phyloP scores from a whole-genome alignment of 1,140 invertebrate genomes.

The Coboldia fuscipes region DNA sequence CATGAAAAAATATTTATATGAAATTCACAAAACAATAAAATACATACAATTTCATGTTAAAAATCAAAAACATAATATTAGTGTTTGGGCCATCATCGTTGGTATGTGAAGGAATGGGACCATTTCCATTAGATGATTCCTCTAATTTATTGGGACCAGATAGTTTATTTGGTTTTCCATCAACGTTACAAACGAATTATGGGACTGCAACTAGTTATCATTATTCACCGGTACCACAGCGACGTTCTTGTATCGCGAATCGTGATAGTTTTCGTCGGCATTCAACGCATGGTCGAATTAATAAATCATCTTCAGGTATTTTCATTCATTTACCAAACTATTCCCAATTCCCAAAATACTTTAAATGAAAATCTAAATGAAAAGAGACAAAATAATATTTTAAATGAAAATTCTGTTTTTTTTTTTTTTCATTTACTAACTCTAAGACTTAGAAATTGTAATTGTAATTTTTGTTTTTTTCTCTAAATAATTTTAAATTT shows the following conservation, averaged over 20 bases:
- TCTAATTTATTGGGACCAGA: constrained; percentile 20
- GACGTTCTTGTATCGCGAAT: not conserved
- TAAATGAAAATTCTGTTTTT: not conserved
- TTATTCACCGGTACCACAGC: constrained; percentile 1
- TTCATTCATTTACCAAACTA: not conserved
- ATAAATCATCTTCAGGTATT: constrained; percentile 11
- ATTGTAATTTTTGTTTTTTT: not conserved
- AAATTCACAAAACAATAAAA: no score
- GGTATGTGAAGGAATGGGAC: constrained; percentile 22
- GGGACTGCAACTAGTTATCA: not conserved
- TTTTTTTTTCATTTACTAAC: not conserved
- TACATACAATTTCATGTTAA: not conserved
- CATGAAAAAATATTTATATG: no score
- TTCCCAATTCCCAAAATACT: not conserved
- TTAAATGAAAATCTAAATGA: not conserved
- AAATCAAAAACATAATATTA: not conserved
- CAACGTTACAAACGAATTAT: not conserved
- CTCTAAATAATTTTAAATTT: no score
- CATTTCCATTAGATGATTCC: constrained; percentile 21
- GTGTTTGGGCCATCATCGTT: not conserved
- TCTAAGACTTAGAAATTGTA: not conserved
- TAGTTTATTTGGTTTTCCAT: constrained; percentile 7
- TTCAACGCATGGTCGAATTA: constrained; percentile 21
- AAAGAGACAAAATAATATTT: not conserved
- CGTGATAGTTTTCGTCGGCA: constrained; percentile 18